Conservation (phyloP, 1,140 invertebrate genomes). For the Sitobion miscanthi region DNA sequence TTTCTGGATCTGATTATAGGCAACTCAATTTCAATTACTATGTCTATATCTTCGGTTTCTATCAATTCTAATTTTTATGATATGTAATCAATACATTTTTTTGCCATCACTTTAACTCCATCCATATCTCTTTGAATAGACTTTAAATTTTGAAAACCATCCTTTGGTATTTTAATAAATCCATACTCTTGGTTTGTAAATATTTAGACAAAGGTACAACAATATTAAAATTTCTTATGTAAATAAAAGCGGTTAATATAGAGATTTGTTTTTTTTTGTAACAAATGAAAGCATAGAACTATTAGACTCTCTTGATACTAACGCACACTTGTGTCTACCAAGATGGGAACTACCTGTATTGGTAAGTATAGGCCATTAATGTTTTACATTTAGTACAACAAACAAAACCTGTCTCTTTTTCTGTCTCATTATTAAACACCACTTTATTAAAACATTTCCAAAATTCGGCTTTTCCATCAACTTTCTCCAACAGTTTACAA, state of each 20-base stretch:
- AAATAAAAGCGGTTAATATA: not conserved
- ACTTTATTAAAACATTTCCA: too few species aligned
- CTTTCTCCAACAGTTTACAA: too few species aligned
- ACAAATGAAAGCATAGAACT: too few species aligned
- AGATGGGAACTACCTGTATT: too few species aligned
- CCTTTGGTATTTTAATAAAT: not conserved
- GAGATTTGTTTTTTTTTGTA: too few species aligned
- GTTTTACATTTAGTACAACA: too few species aligned
- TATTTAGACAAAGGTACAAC: not conserved
- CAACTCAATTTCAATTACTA: not conserved
- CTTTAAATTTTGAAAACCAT: not conserved
- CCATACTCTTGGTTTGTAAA: not conserved
- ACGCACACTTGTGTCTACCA: too few species aligned
- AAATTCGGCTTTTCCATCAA: too few species aligned
- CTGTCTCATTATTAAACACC: too few species aligned
- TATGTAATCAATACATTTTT: not conserved
- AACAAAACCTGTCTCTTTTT: too few species aligned
- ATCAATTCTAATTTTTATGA: not conserved
- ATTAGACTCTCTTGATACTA: too few species aligned
- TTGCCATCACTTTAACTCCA: not conserved
- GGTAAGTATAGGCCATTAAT: too few species aligned
- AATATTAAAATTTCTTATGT: not conserved
- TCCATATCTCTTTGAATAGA: not conserved
- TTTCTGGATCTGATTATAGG: not conserved
- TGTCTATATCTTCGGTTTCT: not conserved